phyloP scores from a whole-genome alignment of 2,888 invertebrate species.

The Synergus japonicus region DNA sequence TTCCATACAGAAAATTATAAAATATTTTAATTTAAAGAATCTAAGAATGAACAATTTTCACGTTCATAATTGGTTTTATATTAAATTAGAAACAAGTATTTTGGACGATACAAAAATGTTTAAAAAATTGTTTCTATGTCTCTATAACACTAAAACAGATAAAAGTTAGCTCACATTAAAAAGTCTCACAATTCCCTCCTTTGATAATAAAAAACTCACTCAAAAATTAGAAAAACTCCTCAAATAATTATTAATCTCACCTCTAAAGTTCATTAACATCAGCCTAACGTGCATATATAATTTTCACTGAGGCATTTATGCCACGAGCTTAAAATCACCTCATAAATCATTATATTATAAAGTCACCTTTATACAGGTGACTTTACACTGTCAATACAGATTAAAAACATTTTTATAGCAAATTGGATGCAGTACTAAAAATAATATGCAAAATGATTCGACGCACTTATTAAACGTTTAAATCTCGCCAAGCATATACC shows the following conservation, averaged over 20 bases:
- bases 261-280: background rate
- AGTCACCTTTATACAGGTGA: background rate
- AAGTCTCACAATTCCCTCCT: too few species aligned
- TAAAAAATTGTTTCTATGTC: too few species aligned
- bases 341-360: too few species aligned
- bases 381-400: background rate
- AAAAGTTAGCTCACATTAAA: too few species aligned
- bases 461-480: constrained; percentile 21
- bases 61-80: too few species aligned
- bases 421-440: background rate
- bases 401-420: background rate
- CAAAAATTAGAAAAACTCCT: background rate
- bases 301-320: background rate
- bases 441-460: constrained; percentile 15
- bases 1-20: too few species aligned
- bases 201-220: too few species aligned
- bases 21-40: too few species aligned
- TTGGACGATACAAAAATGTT: too few species aligned
- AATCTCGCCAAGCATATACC: background rate
- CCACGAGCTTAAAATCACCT: background rate
- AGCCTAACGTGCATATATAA: background rate
- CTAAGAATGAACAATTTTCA: too few species aligned
- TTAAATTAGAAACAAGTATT: too few species aligned
- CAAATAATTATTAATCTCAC: background rate
- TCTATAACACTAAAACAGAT: too few species aligned